These are phyloP conservation scores for Odontesthes bonariensis DNA, from an alignment of 2,113 vertebrate genomes.

Conservation along the genomic window DNA sequence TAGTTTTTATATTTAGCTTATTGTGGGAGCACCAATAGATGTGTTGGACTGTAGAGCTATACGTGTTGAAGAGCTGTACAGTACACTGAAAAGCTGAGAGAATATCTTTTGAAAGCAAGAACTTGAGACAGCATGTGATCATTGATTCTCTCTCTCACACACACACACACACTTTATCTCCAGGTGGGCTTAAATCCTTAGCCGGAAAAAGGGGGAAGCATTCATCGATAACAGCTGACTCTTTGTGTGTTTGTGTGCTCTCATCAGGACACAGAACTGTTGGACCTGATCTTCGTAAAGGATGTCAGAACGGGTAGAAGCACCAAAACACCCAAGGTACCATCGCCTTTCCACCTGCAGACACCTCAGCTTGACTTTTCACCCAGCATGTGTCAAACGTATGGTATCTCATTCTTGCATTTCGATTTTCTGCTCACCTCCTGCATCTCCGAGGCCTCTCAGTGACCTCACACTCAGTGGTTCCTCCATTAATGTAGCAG, in stretches of 20 bases:
- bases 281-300: conserved; percentile 83
- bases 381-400: background rate
- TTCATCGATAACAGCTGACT: conserved; percentile 32
- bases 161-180: conserved; percentile 3
- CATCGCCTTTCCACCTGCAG: background rate
- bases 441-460: background rate
- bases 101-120: conserved; percentile 4
- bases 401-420: background rate
- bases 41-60: background rate
- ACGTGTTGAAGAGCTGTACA: background rate
- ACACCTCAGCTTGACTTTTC: background rate
- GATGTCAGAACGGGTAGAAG: conserved; percentile 84
- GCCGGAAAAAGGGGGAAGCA: conserved; percentile 43
- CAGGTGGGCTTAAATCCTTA: conserved; percentile 42
- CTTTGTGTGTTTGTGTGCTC: conserved; percentile 24
- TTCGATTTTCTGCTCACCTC: background rate
- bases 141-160: conserved; percentile 21
- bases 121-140: background rate
- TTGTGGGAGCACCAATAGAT: background rate
- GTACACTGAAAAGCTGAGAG: background rate
- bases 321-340: conserved; percentile 85
- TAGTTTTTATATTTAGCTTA: too few relatives aligned
- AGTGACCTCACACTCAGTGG: conserved; percentile 6
- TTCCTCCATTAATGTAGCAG: background rate
- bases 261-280: conserved; percentile 81